phyloP scores from a whole-genome alignment of 2,888 invertebrate species.

The Polietes domitor region DNA sequence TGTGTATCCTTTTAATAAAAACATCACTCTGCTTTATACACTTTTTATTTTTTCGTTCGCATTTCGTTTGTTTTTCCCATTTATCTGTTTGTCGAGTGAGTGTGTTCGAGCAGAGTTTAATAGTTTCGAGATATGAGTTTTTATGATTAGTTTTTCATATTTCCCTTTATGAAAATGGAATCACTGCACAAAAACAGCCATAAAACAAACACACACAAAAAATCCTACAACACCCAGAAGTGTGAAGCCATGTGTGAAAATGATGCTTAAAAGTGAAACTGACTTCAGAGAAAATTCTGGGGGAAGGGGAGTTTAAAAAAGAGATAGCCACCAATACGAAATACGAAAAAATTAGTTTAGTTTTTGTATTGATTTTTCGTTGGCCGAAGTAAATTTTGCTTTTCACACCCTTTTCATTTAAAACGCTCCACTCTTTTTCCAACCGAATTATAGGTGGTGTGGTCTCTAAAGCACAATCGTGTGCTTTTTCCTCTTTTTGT shows the following conservation, averaged over 20 bases:
- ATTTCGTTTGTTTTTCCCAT: not conserved
- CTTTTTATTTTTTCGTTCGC: not conserved
- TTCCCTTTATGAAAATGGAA: not conserved
- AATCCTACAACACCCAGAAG: not conserved
- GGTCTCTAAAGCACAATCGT: not conserved
- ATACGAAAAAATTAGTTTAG: not conserved
- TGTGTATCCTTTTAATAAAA: too few relatives aligned
- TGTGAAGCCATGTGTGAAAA: constrained; percentile 49
- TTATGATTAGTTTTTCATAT: constrained; percentile 16
- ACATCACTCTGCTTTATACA: not conserved
- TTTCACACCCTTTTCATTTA: constrained; percentile 20
- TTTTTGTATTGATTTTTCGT: constrained; percentile 47
- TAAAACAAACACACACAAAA: too few relatives aligned
- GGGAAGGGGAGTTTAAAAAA: not conserved
- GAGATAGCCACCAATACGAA: not conserved
- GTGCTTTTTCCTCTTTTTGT: not conserved
- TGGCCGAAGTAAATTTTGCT: constrained; percentile 37
- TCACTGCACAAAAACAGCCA: not conserved
- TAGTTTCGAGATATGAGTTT: constrained; percentile 32
- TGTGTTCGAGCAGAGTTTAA: constrained; percentile 5
- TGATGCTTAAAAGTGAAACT: constrained; percentile 49
- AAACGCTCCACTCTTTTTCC: constrained; percentile 31
- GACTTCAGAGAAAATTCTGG: not conserved
- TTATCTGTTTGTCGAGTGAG: too few relatives aligned
- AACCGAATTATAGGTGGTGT: not conserved